Evolutionary conservation across 2,888 invertebrate species (phyloP).

Genomic region (Cantharis lateralis): DNA sequence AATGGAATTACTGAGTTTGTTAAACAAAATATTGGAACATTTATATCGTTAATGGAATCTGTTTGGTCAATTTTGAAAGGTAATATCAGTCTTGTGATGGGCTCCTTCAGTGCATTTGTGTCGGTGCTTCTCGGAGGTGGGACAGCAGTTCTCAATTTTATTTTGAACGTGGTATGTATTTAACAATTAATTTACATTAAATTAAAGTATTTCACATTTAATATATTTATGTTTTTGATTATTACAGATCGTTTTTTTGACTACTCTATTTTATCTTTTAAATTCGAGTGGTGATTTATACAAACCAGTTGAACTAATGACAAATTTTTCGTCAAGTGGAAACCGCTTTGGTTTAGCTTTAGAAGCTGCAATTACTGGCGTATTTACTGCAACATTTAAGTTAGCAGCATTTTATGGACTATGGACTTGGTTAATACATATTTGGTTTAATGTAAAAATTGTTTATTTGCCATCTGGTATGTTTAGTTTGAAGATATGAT

Average conservation of each 20-base stretch:
- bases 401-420: conserved; percentile 96
- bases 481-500: neutral
- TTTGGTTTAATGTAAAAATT: conserved; percentile 90
- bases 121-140: conserved; percentile 88
- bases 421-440: conserved; percentile 98
- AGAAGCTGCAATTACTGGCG: conserved; percentile 89
- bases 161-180: conserved; percentile 75
- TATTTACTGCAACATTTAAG: conserved; percentile 94
- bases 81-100: conserved; percentile 84
- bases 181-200: neutral
- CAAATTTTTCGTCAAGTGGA: conserved; percentile 80
- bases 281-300: conserved; percentile 85
- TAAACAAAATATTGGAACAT: conserved; percentile 87
- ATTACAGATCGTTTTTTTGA: conserved; percentile 90
- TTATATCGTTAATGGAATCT: conserved; percentile 84
- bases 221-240: conserved; percentile 33
- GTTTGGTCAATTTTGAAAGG: conserved; percentile 91
- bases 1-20: conserved; percentile 79
- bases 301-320: conserved; percentile 90
- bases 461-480: conserved; percentile 92
- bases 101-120: conserved; percentile 83
- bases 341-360: conserved; percentile 79
- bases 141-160: conserved; percentile 86
- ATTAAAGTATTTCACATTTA: neutral
- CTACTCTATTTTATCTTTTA: conserved; percentile 93